These are phyloP conservation scores for Macrotis lagotis DNA, from an alignment of 2,113 vertebrate genomes.

Conservation along the genomic window DNA sequence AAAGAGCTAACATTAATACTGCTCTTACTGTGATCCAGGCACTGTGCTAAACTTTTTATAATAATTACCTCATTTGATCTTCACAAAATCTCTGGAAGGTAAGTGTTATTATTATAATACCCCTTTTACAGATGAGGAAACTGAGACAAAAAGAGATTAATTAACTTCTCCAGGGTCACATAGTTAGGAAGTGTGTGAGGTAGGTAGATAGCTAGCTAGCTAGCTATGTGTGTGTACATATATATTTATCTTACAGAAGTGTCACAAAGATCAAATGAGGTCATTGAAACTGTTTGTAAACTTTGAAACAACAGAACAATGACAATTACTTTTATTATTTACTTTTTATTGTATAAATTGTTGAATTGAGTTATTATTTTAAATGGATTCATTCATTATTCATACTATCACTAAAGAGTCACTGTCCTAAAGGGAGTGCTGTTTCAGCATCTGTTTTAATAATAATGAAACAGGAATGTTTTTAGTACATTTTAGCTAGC, in stretches of 20 bases:
- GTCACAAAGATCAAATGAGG: neutral
- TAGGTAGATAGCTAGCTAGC: too few relatives aligned
- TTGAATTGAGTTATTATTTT: neutral
- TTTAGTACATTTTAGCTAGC: neutral
- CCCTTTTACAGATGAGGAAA: neutral
- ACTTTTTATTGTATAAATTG: neutral
- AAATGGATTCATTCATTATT: conserved; percentile 39
- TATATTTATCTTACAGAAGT: neutral
- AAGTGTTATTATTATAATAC: neutral
- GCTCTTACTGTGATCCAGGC: neutral
- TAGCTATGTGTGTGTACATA: too few relatives aligned
- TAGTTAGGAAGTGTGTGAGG: neutral
- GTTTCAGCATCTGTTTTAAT: neutral
- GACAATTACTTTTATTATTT: neutral
- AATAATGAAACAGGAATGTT: neutral
- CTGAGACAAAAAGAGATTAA: neutral
- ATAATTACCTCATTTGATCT: neutral
- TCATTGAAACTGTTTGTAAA: neutral
- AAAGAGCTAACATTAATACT: neutral
- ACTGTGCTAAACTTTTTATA: neutral
- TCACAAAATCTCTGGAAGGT: neutral
- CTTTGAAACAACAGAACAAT: neutral
- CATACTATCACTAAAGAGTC: neutral
- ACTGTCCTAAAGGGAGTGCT: neutral
- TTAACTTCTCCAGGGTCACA: neutral